Evolutionary conservation across 2,113 vertebrate genomes (phyloP).

Genomic region (Leucosticte australis): DNA sequence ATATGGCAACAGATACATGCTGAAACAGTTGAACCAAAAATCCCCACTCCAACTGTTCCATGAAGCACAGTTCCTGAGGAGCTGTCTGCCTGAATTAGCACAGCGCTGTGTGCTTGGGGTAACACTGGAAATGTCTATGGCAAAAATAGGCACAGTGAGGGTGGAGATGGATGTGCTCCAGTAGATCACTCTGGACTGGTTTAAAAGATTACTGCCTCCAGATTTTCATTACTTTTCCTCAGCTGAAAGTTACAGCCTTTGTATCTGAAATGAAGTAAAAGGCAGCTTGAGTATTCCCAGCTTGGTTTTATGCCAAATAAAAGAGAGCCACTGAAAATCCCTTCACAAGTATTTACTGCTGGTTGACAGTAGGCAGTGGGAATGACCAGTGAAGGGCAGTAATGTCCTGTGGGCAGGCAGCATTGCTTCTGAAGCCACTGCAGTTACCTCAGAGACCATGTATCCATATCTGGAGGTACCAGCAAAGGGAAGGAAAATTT

Average conservation of each 20-base stretch:
- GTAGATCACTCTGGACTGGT: not conserved
- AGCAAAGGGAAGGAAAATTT: not conserved
- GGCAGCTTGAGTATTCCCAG: not conserved
- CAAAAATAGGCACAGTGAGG: conserved; percentile 11
- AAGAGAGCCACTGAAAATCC: not conserved
- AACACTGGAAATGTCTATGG: conserved; percentile 6
- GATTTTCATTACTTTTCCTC: conserved; percentile 8
- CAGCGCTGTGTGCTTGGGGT: not conserved
- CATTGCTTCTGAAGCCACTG: not conserved
- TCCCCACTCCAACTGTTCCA: conserved; percentile 7
- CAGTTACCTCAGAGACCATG: rapidly evolving
- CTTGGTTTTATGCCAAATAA: not conserved
- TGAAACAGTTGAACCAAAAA: conserved; percentile 33
- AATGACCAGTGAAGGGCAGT: not conserved
- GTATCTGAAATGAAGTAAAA: conserved; percentile 5
- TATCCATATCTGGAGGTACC: not conserved
- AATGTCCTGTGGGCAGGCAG: not conserved
- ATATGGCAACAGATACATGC: conserved; percentile 15
- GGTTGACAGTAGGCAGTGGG: not conserved
- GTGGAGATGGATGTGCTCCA: not conserved
- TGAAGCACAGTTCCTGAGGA: not conserved
- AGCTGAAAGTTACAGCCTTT: not conserved
- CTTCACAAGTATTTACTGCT: not conserved
- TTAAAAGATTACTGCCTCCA: conserved; percentile 7
- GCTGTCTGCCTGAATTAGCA: conserved; percentile 39